Base-by-base conservation (phyloP, 2,797 vertebrate species). In the Clarias pachynema region DNA sequence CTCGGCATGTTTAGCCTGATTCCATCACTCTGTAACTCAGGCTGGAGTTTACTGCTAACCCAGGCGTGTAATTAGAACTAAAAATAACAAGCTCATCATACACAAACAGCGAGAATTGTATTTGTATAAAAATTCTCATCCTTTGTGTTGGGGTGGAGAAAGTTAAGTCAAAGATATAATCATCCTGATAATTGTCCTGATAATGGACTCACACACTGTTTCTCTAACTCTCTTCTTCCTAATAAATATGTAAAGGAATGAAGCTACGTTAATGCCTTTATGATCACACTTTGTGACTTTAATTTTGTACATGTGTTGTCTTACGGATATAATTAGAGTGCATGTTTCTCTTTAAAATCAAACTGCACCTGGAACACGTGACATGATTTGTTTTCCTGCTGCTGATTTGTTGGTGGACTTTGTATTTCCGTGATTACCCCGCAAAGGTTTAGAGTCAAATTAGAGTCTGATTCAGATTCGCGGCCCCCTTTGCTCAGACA, bases 11-110 rank as follows among this genome's bases (percentile, higher is more conserved):
- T 85, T 70, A 85, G 56, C 66, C 83, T 62, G 34, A 62, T 70
- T 72, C 75, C 16, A 24, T 29, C 40, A 10, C 49, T 79, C 16
- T 49, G 34, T 79, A 59, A 79, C 74, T 73, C 31, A 66, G 29
- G 49, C 22, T 44, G 63, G 68, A 66, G 24, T 18, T 59, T 78
- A 60, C 63, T 79, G 83, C 74, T 57, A 79, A 70, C 49, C 24
- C 34, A 79, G 66, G 83, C 75, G 6, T 79, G 29, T 79, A 79
- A 79, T 85, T 79, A 72, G 1, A 62, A 18, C 75, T 85, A 85
- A 70, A 79, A 85, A 79, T 85, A 85, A 60, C 2, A 0, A 85
- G 66, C 63, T 70, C 63, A 60, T 69, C 83, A 60, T 70, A 62
- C 5, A 10, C 74, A 79, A 59, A 68, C 83, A 60, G 65, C 16